Evolutionary conservation across 1,140 invertebrate species (phyloP), one percentile per base, ranked within the genome.

Genomic region (Choristoneura fumiferana): DNA sequence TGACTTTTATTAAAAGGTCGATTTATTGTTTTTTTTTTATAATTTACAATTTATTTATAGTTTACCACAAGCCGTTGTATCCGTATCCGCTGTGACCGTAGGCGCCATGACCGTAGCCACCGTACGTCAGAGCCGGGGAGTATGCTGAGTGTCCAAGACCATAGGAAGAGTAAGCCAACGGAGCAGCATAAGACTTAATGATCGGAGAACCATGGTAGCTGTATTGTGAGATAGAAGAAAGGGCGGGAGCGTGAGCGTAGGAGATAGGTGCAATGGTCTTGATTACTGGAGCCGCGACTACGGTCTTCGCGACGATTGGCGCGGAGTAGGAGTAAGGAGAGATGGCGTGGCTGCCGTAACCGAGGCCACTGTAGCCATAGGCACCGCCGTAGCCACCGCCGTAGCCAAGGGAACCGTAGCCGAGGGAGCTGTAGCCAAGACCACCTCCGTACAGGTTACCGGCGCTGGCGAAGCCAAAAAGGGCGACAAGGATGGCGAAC

Each of bases 141-240:
- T 65, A 62, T 1, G 58, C 54, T 43, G 54, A 54, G 22, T 57
- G 43, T 8, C 43, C 43, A 12, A 33, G 43, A 10, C 43, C 43
- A 17, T 49, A 62, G 1, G 59, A 61, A 29, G 55, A 43, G 22
- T 57, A 62, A 9, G 35, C n/a, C 13, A 54, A 54, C 4, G 58
- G 35, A 15, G 67, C 62, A 14, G 67, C 62, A 18, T 71, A 71
- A 2, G 69, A 62, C 52, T 71, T 71, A n/a, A 69, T 59, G 8
- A 75, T 55, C 8, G 72, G 69, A 8, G 69, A 49, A 0, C 43
- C 43, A 8, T 49, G 43, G 18, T 49, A 49, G 18, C 43, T 49
- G 22, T 43, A 43, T 17, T 43, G 40, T 4, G 40, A 43, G 17
- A 49, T 17, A 10, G 18, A 18, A 0, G 43, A 49, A 18, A 49